Evolutionary conservation across 2,113 vertebrate genomes (phyloP), one percentile per base, ranked within the genome.

Genomic region (Chaenocephalus aceratus): DNA sequence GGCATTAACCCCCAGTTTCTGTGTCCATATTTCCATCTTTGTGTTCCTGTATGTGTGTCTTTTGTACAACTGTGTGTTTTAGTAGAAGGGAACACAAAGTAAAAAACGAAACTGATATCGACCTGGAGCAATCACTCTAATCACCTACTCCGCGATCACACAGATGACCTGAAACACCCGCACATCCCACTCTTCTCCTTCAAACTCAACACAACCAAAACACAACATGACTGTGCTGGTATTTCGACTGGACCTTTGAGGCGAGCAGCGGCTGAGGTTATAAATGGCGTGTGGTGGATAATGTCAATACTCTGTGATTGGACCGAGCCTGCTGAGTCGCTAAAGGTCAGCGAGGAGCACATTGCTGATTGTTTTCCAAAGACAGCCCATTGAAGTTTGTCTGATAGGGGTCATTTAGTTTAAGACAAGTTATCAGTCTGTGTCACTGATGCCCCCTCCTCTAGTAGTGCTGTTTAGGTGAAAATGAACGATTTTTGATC

Each of bases 241-340:
- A 90, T 91, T 92, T 92, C 45, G 44, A 80, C 79, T 66, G 85
- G 87, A 89, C 86, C 87, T 90, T 89, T 90, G 80, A 89, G 82
- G 82, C 69, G 18, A 77, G 76, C 67, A 18, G 79, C 26, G 53
- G 82, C 88, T 82, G 48, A 82, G 65, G 76, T 92, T 92, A 91
- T 92, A 93, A 94, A 94, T 93, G 91, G 91, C 80, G 76, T 85
- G 83, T 54, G 88, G 88, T 87, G 85, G 80, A 90, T 89, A 88
- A 93, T 91, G 88, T 94, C 94, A 91, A 93, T 94, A 94, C 87
- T 88, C 79, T 80, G 91, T 90, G 92, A 94, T 94, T 94, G 91
- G 92, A 90, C 82, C 74, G 77, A 90, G 90, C 74, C 79, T 86
- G 86, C 77, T 83, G 86, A 91, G 90, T 89, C 68, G 90, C 88